Evolutionary conservation across 2,888 invertebrate species (phyloP), one percentile per base, ranked within the genome.

Genomic region (Mantis religiosa): DNA sequence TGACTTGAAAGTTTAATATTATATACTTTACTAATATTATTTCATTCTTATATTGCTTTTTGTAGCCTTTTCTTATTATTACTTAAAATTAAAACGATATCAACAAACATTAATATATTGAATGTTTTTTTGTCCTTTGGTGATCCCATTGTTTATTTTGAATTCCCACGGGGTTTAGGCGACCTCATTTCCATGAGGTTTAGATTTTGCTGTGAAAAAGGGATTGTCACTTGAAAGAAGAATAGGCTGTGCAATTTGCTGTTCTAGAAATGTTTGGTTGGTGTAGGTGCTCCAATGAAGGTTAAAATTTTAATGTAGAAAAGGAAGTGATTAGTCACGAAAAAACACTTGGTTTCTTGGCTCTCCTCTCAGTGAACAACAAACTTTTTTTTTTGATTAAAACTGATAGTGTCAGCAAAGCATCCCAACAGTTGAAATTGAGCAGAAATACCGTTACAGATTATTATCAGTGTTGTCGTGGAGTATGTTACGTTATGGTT

Each of bases 261-360:
- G 82, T 28, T 30, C 88, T 83, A 88, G 89, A n/a, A 84, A 89
- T 88, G 89, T 89, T 82, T n/a, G 89, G 89, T 3, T 89, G 89
- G 89, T 89, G 88, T 85, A 89, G 88, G 88, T 84, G 89, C 41
- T 89, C 89, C 71, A 88, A 89, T 88, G 89, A 89, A 89, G 88
- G 88, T 30, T 28, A 88, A 28, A 89, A 89, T 85, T 85, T 89
- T 71, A 82, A 82, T 89, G 89, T 86, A 88, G 89, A 20, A 89
- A 89, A n/a, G n/a, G 86, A 89, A 89, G 85, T 89, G 89, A 88
- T 89, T 88, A 34, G 89, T 89, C 82, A 89, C 89, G n/a, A 30
- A 89, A 89, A 82, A 88, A 89, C 41, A 89, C 89, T 25, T 89
- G 89, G 89, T 89, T 89, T 81, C 88, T 89, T 86, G 89, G 89